Conservation (phyloP, 2,797 vertebrate species). For the Myoxocephalus aenaeus region DNA sequence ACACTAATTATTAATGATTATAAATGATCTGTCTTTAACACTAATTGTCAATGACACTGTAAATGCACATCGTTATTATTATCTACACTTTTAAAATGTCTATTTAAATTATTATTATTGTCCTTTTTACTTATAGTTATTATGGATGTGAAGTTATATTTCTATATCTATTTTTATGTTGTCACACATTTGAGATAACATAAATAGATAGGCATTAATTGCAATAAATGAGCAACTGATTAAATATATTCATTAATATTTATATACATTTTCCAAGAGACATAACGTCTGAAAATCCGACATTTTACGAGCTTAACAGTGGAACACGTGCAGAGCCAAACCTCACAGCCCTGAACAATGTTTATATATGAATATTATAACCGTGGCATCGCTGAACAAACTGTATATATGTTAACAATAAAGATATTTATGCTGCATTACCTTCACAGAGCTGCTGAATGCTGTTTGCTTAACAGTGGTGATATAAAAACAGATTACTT, state of each 20-base stretch:
- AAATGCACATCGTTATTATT: neutral
- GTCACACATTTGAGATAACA: neutral
- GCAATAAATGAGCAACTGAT: neutral
- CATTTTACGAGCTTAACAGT: neutral
- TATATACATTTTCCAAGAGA: neutral
- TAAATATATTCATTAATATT: neutral
- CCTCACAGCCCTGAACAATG: neutral
- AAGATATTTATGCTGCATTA: neutral
- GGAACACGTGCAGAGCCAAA: neutral
- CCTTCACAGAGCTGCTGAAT: neutral
- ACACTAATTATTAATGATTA: neutral
- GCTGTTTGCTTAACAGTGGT: slow-evolving; percentile 38
- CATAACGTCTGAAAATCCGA: neutral
- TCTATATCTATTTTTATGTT: neutral
- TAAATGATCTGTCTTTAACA: no score
- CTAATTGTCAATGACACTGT: neutral
- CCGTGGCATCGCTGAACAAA: neutral
- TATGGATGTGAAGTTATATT: neutral
- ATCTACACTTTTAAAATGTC: neutral
- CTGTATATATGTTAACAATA: neutral
- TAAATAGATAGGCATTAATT: neutral
- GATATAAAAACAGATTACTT: slow-evolving; percentile 67
- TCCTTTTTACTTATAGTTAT: neutral
- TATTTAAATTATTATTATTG: neutral
- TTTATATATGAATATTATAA: neutral